Evolutionary conservation across 2,888 invertebrate species (phyloP), one percentile per base, ranked within the genome.

Genomic region (Theodoxus fluviatilis): DNA sequence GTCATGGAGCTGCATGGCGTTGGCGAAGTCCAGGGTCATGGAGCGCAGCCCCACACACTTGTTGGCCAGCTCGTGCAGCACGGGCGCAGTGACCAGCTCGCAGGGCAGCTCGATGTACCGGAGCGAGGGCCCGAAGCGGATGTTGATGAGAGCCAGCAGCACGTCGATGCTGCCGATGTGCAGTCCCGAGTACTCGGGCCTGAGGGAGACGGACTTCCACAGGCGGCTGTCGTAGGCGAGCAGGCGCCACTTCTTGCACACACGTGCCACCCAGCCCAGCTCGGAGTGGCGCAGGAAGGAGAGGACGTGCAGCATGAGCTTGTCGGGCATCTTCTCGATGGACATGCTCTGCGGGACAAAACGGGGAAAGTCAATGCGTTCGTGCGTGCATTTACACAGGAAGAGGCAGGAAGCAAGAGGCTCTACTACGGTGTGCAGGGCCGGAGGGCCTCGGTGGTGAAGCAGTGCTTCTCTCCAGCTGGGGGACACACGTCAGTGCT

Each of bases 1-100:
- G 86, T 99, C 99, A 88, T 99, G 98, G 72, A 99, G 91, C 85
- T 88, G 86, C 87, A 87, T 87, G 38, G 99, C 99, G 85, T 98
- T 99, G 76, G 98, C 96, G 86, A 98, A 98, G 85, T 98, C 98
- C 74, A 99, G 90, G 25, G 98, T 91, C 94, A 99, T 94, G 69
- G 83, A 80, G 59, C 81, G 81, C 61, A 87, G 79, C 65, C 78
- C 79, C 4, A 83, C 81, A 69, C 85, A 84, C 87, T 96, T 97
- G 82, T 93, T 96, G 0, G 98, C 94, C 76, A 99, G 88, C 86
- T 99, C 99, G 86, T 99, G 98, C 0, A 99, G 90, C 9, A 98
- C 96, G 0, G 95, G 95, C 83, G 97, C 95, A 0, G 97, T 98
- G 80, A 98, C 97, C 76, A 98, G 88, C 87, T 98, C 98, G 80